Percentiles rank a stretch among this genome's conserved stretches.
Evolutionary conservation across 1,140 invertebrate species (phyloP).

Genomic region (Drosophila sechellia): DNA sequence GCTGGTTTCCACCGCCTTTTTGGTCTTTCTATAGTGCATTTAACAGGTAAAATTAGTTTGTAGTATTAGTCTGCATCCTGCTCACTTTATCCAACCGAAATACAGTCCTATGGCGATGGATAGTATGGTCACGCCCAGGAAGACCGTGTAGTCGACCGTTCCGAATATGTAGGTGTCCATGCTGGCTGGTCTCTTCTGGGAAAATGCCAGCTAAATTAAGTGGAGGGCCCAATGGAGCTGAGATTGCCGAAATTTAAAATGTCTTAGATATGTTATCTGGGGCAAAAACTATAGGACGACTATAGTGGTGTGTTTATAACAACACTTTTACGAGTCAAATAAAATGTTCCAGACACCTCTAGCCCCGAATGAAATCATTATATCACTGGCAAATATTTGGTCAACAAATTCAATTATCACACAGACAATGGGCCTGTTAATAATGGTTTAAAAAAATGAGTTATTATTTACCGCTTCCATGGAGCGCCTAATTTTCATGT

Average conservation of each 20-base stretch:
- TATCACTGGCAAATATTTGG: neutral
- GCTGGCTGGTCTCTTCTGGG: neutral
- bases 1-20: slow-evolving; percentile 21
- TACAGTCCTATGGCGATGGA: slow-evolving; percentile 90
- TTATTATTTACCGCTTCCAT: neutral
- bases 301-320: too few species aligned
- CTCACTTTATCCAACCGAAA: slow-evolving; percentile 87
- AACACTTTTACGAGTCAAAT: too few species aligned
- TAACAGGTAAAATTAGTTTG: neutral
- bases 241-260: neutral
- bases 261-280: neutral
- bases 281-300: neutral
- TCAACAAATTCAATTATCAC: neutral
- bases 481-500: neutral
- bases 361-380: neutral
- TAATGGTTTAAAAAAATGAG: too few species aligned
- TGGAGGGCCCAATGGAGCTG: neutral
- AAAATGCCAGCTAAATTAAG: neutral
- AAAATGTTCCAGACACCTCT: too few species aligned
- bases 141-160: slow-evolving; percentile 87
- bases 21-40: slow-evolving; percentile 40
- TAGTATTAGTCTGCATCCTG: neutral
- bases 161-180: slow-evolving; percentile 71
- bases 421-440: neutral
- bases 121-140: slow-evolving; percentile 87